phyloP scores from a whole-genome alignment of 2,888 invertebrate species.

The Ametastegia equiseti region DNA sequence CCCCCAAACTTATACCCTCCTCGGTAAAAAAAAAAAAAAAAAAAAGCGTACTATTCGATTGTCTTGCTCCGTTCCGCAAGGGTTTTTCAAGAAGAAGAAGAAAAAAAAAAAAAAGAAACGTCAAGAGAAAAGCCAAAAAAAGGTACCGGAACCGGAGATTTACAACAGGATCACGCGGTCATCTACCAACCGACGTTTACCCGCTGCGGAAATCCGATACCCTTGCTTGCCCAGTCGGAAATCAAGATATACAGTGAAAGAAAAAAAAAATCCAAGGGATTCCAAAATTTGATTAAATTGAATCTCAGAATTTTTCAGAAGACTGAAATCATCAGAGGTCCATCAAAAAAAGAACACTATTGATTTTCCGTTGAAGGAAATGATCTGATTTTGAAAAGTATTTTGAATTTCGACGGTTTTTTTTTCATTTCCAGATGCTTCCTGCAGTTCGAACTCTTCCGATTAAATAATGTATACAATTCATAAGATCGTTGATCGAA shows the following conservation, averaged over 20 bases:
- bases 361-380: too few relatives aligned
- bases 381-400: too few relatives aligned
- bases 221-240: neutral
- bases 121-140: too few relatives aligned
- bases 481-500: too few relatives aligned
- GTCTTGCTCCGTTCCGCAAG: slow-evolving; percentile 25
- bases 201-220: slow-evolving; percentile 32
- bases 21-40: neutral
- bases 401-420: too few relatives aligned
- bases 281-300: too few relatives aligned
- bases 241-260: neutral
- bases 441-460: too few relatives aligned
- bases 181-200: slow-evolving; percentile 9
- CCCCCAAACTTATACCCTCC: neutral
- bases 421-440: too few relatives aligned
- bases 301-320: too few relatives aligned
- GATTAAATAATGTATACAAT: too few relatives aligned
- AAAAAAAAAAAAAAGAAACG: neutral
- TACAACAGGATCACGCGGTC: slow-evolving; percentile 40
- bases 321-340: too few relatives aligned
- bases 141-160: slow-evolving; percentile 30
- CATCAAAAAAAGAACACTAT: too few relatives aligned
- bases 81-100: neutral
- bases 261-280: neutral
- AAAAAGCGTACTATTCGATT: slow-evolving; percentile 7